A percentile compares a stretch with the other conserved stretches of the same genome.
Evolutionary conservation across 1,140 invertebrate species (phyloP).

Genomic region (Polypedilum pembai): DNA sequence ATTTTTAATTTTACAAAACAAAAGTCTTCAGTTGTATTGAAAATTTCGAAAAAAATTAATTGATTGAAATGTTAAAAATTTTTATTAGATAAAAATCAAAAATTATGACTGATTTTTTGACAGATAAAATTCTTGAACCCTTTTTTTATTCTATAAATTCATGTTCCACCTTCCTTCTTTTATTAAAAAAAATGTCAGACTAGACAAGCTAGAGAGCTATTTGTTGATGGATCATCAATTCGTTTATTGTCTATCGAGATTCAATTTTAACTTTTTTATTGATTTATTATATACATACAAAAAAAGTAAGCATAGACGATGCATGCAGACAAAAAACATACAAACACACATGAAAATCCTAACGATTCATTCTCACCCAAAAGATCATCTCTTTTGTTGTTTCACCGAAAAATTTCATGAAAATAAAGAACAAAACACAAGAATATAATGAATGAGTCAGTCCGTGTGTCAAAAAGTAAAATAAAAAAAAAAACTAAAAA

Average conservation of each 20-base stretch:
- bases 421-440: constrained; percentile 7
- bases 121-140: too few relatives aligned
- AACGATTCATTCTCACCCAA: not conserved
- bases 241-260: not conserved
- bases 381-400: constrained; percentile 11
- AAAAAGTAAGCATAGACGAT: constrained; percentile 4
- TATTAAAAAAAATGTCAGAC: too few relatives aligned
- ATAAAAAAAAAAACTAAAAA: not conserved
- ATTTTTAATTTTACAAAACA: not conserved
- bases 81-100: not conserved
- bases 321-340: not conserved
- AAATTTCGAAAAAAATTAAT: not conserved
- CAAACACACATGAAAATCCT: not conserved
- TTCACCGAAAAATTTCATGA: not conserved
- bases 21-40: not conserved
- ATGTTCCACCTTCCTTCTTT: too few relatives aligned
- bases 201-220: not conserved
- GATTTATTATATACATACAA: not conserved
- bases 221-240: not conserved
- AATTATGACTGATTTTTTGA: not conserved
- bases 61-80: constrained; percentile 10
- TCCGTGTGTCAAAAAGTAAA: not conserved
- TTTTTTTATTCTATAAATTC: too few relatives aligned
- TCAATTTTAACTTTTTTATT: not conserved
- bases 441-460: constrained; percentile 18